Evolutionary conservation across 2,888 invertebrate species (phyloP).

Genomic region (Temnothorax ravouxi): DNA sequence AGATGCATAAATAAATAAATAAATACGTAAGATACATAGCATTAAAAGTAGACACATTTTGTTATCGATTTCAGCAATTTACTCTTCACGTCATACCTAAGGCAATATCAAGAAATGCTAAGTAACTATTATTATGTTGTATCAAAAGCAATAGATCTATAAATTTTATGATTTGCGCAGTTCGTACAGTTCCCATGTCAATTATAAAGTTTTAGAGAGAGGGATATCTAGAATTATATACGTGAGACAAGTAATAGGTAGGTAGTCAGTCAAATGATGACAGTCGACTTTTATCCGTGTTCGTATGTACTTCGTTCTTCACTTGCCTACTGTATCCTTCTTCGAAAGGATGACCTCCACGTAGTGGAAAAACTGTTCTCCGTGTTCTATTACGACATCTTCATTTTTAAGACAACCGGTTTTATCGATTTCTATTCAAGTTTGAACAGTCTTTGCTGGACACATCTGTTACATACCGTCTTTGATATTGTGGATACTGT

Average conservation of each 20-base stretch:
- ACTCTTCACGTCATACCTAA: background rate
- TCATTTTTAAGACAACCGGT: background rate
- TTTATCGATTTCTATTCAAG: background rate
- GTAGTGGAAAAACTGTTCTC: background rate
- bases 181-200: background rate
- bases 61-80: background rate
- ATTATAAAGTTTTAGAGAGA: background rate
- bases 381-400: background rate
- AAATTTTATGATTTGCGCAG: constrained; percentile 2
- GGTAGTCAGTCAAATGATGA: constrained; percentile 17
- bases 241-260: background rate
- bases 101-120: background rate
- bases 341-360: background rate
- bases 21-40: background rate
- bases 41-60: background rate
- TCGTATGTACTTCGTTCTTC: background rate
- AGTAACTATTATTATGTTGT: background rate
- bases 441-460: background rate
- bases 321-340: background rate
- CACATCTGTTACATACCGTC: too few relatives aligned
- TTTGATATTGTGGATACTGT: too few relatives aligned
- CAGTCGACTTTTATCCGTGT: constrained; percentile 1
- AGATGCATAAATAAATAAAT: background rate
- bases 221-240: background rate
- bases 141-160: background rate